Percentiles rank a stretch among this genome's conserved stretches.
These are phyloP conservation scores for Athene noctua DNA, from an alignment of 2,113 vertebrate genomes.

Conservation along the genomic window DNA sequence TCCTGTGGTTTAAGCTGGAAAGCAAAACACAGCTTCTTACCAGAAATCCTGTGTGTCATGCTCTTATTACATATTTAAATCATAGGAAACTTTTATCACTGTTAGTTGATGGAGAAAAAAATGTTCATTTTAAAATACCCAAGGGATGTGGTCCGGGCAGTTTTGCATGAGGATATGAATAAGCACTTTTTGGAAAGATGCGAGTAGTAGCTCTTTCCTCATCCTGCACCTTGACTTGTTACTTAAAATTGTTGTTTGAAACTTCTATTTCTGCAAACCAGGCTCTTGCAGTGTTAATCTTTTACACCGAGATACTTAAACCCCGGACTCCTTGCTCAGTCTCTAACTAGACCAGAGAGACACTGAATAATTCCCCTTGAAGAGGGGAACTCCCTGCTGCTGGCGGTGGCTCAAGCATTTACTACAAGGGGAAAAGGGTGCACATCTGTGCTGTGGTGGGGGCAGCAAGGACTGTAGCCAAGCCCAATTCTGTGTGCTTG, in stretches of 20 bases:
- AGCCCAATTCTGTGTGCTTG: neutral
- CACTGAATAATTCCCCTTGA: neutral
- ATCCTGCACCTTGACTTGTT: neutral
- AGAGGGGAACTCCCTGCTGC: neutral
- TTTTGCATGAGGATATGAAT: neutral
- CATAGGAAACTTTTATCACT: neutral
- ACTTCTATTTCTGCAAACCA: neutral
- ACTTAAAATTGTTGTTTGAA: neutral
- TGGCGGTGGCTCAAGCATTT: neutral
- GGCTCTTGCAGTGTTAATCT: neutral
- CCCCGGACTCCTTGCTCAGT: neutral
- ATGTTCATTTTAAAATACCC: neutral
- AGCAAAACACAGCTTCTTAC: slow-evolving; percentile 2
- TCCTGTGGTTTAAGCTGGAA: slow-evolving; percentile 1
- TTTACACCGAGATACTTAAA: neutral
- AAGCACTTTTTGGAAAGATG: neutral
- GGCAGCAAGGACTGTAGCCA: neutral
- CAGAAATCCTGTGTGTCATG: slow-evolving; percentile 17
- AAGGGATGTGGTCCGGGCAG: neutral
- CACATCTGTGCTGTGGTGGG: neutral
- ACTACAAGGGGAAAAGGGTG: neutral
- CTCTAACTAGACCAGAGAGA: neutral
- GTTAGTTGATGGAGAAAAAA: neutral
- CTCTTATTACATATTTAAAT: neutral
- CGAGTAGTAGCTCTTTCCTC: neutral